Evolutionary conservation across 1,140 invertebrate genomes (phyloP).

Genomic region (Plutomurus gul): DNA sequence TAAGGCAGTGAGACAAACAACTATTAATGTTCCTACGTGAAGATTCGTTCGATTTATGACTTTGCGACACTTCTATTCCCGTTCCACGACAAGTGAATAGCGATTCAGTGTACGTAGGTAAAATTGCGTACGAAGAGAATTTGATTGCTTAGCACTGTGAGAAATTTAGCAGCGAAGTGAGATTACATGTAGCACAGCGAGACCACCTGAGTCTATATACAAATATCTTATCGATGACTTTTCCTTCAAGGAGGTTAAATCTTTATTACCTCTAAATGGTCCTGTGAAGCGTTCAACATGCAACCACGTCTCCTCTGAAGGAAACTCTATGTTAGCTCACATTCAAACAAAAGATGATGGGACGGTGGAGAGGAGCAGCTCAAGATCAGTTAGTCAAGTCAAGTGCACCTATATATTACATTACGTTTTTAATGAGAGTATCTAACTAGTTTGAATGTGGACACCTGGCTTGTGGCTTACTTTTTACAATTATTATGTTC

Average conservation of each 20-base stretch:
- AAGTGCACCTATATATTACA: no score
- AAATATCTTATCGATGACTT: constrained; percentile 2
- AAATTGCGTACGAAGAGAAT: background rate
- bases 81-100: no score
- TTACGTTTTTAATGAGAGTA: background rate
- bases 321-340: no score
- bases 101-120: background rate
- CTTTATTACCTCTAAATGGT: background rate
- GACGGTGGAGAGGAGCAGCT: no score
- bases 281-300: background rate
- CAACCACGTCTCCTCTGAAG: no score
- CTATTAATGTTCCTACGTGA: no score
- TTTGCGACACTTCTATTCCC: no score
- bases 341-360: no score
- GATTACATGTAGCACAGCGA: background rate
- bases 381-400: no score
- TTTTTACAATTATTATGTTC: background rate
- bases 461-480: background rate
- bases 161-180: background rate
- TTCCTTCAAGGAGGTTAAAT: constrained; percentile 6
- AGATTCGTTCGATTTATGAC: no score
- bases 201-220: background rate
- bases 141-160: background rate
- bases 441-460: background rate
- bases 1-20: no score